Conservation (phyloP, 2,888 invertebrate species). For the Cataglyphis livida region DNA sequence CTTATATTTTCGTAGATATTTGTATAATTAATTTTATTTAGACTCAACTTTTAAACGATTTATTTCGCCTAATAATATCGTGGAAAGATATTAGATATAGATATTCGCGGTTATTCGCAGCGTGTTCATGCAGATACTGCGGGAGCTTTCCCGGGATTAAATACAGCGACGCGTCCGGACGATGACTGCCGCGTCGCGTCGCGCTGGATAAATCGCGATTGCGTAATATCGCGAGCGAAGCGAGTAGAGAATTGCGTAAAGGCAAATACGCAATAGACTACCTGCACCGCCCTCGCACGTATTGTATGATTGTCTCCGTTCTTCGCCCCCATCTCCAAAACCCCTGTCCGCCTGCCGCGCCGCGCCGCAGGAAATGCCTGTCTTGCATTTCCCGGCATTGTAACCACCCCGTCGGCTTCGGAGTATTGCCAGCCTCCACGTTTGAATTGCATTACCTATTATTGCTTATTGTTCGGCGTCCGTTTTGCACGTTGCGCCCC, state of each 20-base stretch:
- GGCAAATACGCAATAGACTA: constrained; percentile 82
- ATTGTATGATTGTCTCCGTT: constrained; percentile 78
- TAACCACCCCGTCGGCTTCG: constrained; percentile 77
- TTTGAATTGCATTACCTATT: constrained; percentile 85
- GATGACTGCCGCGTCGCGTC: constrained; percentile 52
- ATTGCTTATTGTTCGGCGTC: constrained; percentile 83
- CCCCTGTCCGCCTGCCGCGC: constrained; percentile 39
- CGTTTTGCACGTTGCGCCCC: constrained; percentile 70
- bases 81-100: background rate
- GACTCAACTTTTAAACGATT: background rate
- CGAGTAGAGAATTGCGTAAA: constrained; percentile 81
- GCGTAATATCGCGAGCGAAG: constrained; percentile 78
- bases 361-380: constrained; percentile 80
- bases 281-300: constrained; percentile 73
- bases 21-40: constrained; percentile 1
- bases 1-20: background rate
- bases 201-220: constrained; percentile 75
- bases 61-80: background rate
- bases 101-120: constrained; percentile 28
- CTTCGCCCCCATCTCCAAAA: constrained; percentile 59
- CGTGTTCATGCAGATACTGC: constrained; percentile 58
- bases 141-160: constrained; percentile 68
- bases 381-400: constrained; percentile 83
- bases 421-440: constrained; percentile 82
- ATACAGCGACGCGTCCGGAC: constrained; percentile 63